Evolutionary conservation across 2,113 vertebrate species (phyloP).

Genomic region (Sceloporus undulatus): DNA sequence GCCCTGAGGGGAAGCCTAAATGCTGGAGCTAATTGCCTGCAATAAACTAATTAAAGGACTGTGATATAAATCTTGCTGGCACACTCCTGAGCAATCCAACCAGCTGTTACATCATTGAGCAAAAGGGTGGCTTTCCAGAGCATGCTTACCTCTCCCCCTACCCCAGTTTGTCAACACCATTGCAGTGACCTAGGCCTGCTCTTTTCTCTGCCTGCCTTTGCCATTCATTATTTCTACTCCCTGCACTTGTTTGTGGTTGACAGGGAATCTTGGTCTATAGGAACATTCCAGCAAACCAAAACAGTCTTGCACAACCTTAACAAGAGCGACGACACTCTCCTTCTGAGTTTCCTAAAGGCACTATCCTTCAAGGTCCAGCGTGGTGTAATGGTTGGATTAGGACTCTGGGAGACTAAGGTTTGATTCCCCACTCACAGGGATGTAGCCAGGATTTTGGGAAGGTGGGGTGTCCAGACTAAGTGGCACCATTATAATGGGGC

Average conservation of each 20-base stretch:
- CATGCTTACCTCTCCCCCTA: neutral
- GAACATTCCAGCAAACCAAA: neutral
- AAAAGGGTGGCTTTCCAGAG: neutral
- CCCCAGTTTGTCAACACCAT: constrained; percentile 14
- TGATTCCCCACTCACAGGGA: no score
- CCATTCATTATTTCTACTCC: neutral
- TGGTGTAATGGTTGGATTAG: no score
- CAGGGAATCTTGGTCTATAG: neutral
- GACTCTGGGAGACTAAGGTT: no score
- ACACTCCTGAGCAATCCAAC: neutral
- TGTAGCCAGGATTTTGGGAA: no score
- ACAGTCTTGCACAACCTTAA: neutral
- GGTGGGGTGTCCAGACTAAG: no score
- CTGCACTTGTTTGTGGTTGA: neutral
- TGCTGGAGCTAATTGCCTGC: constrained; percentile 72
- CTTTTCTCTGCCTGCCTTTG: neutral
- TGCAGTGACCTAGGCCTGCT: neutral
- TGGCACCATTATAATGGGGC: no score
- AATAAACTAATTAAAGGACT: constrained; percentile 63
- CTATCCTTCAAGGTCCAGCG: neutral
- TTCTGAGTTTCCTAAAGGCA: neutral
- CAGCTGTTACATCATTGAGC: accelerated
- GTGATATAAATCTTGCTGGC: constrained; percentile 64
- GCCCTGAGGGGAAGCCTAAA: constrained; percentile 64
- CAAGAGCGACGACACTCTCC: neutral